Conservation (phyloP, 2,113 vertebrate genomes). For the Amblyornis subalaris region DNA sequence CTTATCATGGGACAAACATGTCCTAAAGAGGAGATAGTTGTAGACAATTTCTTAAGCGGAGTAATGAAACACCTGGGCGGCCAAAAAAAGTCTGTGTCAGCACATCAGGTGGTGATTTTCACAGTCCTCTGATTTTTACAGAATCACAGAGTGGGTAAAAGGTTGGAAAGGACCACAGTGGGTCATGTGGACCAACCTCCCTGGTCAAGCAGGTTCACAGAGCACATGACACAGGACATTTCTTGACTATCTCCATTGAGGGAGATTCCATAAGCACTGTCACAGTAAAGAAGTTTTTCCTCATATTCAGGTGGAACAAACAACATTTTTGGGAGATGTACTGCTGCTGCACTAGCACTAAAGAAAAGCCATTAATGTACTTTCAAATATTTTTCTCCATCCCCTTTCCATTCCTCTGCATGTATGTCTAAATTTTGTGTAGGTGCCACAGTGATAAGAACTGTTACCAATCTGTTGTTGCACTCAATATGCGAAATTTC, state of each 20-base stretch:
- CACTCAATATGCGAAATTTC: not conserved
- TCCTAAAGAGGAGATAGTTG: not conserved
- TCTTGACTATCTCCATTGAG: not conserved
- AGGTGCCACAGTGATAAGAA: not conserved
- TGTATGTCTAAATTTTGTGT: not conserved
- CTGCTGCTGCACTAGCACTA: not conserved
- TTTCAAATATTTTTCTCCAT: not conserved
- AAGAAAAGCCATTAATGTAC: not conserved
- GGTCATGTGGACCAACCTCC: not conserved
- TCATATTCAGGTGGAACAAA: not conserved
- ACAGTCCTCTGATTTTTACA: not conserved
- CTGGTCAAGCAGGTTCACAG: not conserved
- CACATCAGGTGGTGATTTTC: not conserved
- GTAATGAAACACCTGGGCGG: not conserved
- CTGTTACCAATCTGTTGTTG: not conserved
- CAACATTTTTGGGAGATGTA: not conserved
- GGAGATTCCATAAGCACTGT: not conserved
- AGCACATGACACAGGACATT: not conserved
- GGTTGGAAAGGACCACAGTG: not conserved
- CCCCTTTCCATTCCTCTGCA: not conserved
- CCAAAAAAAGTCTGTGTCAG: not conserved
- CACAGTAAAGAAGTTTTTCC: not conserved
- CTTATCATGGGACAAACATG: not conserved
- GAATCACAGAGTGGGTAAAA: not conserved
- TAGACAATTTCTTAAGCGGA: not conserved